A percentile compares a stretch with the other conserved stretches of the same genome.
phyloP scores from a whole-genome alignment of 2,888 invertebrate genomes.

The Eupithecia abbreviata region DNA sequence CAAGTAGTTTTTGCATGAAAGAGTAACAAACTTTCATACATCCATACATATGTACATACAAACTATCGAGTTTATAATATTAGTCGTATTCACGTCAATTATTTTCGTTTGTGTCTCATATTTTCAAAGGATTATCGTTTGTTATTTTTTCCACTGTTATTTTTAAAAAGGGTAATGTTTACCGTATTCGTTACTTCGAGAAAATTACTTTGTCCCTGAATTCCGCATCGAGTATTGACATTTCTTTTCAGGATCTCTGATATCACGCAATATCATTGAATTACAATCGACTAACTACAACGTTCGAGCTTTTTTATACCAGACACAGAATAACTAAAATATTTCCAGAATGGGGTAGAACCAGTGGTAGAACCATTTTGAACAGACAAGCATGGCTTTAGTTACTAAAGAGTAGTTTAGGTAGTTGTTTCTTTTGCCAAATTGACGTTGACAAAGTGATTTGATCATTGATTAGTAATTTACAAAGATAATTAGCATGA shows the following conservation, averaged over 20 bases:
- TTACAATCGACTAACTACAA: slow-evolving; percentile 12
- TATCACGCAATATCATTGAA: slow-evolving; percentile 18
- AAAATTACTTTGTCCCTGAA: slow-evolving; percentile 10
- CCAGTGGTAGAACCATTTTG: not conserved
- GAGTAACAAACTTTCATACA: too few species aligned
- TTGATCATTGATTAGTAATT: too few species aligned
- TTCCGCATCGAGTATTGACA: not conserved
- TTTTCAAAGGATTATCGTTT: not conserved
- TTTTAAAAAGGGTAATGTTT: not conserved
- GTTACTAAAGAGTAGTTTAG: not conserved
- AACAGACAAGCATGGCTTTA: not conserved
- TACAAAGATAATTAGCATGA: too few species aligned
- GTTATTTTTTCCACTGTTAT: not conserved
- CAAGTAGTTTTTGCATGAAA: too few species aligned
- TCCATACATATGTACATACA: too few species aligned
- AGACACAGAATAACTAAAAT: not conserved
- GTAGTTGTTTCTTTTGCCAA: too few species aligned
- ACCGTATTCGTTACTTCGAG: not conserved
- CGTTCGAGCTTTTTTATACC: not conserved
- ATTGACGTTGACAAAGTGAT: too few species aligned
- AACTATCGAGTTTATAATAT: not conserved
- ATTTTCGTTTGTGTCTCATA: not conserved
- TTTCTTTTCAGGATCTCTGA: slow-evolving; percentile 10
- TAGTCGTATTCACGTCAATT: not conserved
- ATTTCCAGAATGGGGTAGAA: not conserved